Evolutionary conservation across 2,888 invertebrate genomes (phyloP).

Genomic region (Plagodis pulveraria): DNA sequence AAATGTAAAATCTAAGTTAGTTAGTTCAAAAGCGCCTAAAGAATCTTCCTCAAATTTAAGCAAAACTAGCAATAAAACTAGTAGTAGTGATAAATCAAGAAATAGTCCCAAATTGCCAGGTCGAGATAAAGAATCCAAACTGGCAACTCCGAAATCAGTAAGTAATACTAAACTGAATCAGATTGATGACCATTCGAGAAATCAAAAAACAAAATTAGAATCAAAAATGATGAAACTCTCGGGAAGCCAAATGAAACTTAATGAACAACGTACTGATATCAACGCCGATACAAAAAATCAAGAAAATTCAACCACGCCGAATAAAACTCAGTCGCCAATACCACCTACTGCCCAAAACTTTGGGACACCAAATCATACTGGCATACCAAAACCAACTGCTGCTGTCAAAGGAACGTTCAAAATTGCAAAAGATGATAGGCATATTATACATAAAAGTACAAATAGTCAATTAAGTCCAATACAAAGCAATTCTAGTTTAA

Average conservation of each 20-base stretch:
- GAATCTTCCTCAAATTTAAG: conserved; percentile 72
- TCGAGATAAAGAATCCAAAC: conserved; percentile 79
- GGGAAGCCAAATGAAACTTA: conserved; percentile 75
- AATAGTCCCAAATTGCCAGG: conserved; percentile 77
- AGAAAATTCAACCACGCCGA: conserved; percentile 48
- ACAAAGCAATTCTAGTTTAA: conserved; percentile 84
- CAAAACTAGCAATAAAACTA: conserved; percentile 66
- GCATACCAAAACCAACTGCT: conserved; percentile 96
- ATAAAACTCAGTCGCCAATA: conserved; percentile 58
- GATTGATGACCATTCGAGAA: conserved; percentile 73
- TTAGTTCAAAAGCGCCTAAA: conserved; percentile 74
- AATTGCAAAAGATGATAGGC: conserved; percentile 85
- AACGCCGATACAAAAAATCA: conserved; percentile 52
- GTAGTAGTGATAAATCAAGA: conserved; percentile 72
- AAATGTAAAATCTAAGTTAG: conserved; percentile 78
- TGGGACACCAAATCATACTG: conserved; percentile 75
- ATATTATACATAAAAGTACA: conserved; percentile 82
- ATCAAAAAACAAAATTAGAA: conserved; percentile 64
- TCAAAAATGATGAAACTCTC: conserved; percentile 79
- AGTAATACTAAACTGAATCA: conserved; percentile 79
- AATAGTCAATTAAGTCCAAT: conserved; percentile 84
- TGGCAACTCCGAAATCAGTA: conserved; percentile 81
- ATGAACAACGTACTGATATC: conserved; percentile 64
- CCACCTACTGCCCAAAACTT: conserved; percentile 77
- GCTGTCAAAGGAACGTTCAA: conserved; percentile 96